A percentile compares a stretch with the other conserved stretches of the same genome.
Evolutionary conservation across 2,113 vertebrate species (phyloP).

Genomic region (Elephantulus edwardii): DNA sequence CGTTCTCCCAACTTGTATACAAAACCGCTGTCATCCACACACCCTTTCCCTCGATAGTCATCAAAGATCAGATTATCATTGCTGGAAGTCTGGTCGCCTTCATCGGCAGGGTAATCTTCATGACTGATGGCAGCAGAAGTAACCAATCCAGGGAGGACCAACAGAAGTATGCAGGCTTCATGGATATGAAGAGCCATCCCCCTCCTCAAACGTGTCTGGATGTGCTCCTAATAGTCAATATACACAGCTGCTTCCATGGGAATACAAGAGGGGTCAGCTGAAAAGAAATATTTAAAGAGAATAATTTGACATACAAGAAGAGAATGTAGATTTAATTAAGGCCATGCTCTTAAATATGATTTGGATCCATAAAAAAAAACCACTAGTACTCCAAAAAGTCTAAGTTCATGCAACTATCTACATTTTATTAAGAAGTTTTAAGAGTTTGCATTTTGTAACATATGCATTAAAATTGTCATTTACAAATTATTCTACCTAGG

Average conservation of each 20-base stretch:
- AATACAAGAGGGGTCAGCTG: slow-evolving; percentile 81
- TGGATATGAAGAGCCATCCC: slow-evolving; percentile 94
- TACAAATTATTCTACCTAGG: neutral
- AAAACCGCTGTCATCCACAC: slow-evolving; percentile 99
- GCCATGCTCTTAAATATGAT: slow-evolving; percentile 23
- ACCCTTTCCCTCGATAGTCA: slow-evolving; percentile 98
- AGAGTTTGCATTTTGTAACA: slow-evolving; percentile 22
- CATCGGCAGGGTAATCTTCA: slow-evolving; percentile 95
- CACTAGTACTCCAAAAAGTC: slow-evolving; percentile 22
- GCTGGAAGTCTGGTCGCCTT: slow-evolving; percentile 91
- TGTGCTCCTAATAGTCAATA: slow-evolving; percentile 82
- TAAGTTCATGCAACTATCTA: slow-evolving; percentile 48
- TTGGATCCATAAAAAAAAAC: neutral
- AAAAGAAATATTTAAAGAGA: slow-evolving; percentile 82
- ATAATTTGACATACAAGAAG: slow-evolving; percentile 64
- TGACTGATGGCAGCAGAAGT: slow-evolving; percentile 91
- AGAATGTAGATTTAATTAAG: slow-evolving; percentile 45
- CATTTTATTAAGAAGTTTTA: slow-evolving; percentile 44
- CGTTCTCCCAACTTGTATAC: slow-evolving; percentile 98
- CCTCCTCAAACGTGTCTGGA: slow-evolving; percentile 86
- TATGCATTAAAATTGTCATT: neutral
- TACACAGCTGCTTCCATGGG: slow-evolving; percentile 86
- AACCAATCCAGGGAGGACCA: slow-evolving; percentile 88
- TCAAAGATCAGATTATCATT: slow-evolving; percentile 97
- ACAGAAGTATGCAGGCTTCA: slow-evolving; percentile 90